phyloP scores from a whole-genome alignment of 2,797 vertebrate genomes.

The Borostomias antarcticus region DNA sequence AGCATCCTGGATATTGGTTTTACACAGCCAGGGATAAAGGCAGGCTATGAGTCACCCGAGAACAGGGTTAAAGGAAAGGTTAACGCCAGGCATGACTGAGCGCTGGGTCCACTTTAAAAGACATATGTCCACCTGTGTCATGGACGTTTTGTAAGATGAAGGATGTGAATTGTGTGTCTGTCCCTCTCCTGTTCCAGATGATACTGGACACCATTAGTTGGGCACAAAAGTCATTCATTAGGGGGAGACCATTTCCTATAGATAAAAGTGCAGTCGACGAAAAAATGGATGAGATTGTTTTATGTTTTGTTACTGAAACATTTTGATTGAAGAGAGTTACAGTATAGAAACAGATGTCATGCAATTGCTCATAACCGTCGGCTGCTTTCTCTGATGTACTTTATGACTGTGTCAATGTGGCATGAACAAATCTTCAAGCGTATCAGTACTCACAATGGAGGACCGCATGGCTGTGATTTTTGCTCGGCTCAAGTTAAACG shows the following conservation, averaged over 20 bases:
- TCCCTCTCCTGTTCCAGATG: background rate
- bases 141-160: background rate
- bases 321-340: slow-evolving; percentile 19
- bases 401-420: slow-evolving; percentile 9
- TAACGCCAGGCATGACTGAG: background rate
- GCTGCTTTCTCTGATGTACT: slow-evolving; percentile 23
- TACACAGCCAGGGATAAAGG: slow-evolving; percentile 23
- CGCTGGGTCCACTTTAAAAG: background rate
- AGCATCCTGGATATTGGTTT: slow-evolving; percentile 4
- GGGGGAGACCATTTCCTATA: background rate
- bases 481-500: slow-evolving; percentile 29
- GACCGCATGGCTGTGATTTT: no score
- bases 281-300: background rate
- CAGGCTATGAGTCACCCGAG: slow-evolving; percentile 15
- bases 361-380: slow-evolving; percentile 26
- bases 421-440: slow-evolving; percentile 16
- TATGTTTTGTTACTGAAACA: slow-evolving; percentile 23
- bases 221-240: background rate
- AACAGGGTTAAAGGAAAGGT: background rate
- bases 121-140: background rate
- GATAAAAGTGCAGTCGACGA: background rate
- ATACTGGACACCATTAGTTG: background rate
- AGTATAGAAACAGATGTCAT: slow-evolving; percentile 38
- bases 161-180: background rate
- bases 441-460: slow-evolving; percentile 35